These are phyloP conservation scores for Desmodus rotundus DNA, from an alignment of 2,113 vertebrate genomes.

Conservation along the genomic window DNA sequence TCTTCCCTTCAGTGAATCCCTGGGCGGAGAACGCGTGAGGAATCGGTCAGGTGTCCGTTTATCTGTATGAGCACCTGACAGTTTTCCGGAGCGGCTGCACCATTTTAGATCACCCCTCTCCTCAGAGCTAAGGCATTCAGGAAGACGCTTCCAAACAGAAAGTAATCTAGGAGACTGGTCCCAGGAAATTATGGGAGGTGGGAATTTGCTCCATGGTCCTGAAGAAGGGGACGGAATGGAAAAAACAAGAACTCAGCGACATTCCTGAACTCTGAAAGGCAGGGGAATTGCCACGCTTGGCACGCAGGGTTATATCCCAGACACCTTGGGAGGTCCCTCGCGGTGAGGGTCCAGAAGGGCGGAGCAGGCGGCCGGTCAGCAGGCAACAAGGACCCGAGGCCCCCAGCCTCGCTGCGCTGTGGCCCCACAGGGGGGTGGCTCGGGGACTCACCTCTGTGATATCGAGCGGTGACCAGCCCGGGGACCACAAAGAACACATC, in stretches of 20 bases:
- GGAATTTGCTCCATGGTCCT: background rate
- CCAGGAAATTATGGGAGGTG: background rate
- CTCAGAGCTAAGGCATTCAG: background rate
- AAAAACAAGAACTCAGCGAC: background rate
- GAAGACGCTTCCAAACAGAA: background rate
- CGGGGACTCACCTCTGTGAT: constrained; percentile 83
- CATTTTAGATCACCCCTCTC: background rate
- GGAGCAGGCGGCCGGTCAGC: background rate
- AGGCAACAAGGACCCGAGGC: background rate
- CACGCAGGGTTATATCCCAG: too few species aligned
- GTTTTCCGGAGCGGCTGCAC: background rate
- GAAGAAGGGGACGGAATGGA: background rate
- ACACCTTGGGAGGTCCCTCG: background rate
- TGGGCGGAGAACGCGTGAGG: background rate
- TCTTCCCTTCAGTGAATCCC: background rate
- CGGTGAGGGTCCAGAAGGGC: background rate
- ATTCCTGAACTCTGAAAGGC: background rate
- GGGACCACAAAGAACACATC: constrained; percentile 83
- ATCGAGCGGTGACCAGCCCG: constrained; percentile 76
- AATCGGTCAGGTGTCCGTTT: background rate
- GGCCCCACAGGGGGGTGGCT: too few species aligned
- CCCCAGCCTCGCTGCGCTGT: background rate
- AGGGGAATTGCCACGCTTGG: background rate
- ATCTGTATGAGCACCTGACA: background rate
- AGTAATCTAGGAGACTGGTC: background rate